These are phyloP conservation scores for Yoshiicerus persimilis DNA, from an alignment of 1,140 invertebrate species.

Conservation along the genomic window DNA sequence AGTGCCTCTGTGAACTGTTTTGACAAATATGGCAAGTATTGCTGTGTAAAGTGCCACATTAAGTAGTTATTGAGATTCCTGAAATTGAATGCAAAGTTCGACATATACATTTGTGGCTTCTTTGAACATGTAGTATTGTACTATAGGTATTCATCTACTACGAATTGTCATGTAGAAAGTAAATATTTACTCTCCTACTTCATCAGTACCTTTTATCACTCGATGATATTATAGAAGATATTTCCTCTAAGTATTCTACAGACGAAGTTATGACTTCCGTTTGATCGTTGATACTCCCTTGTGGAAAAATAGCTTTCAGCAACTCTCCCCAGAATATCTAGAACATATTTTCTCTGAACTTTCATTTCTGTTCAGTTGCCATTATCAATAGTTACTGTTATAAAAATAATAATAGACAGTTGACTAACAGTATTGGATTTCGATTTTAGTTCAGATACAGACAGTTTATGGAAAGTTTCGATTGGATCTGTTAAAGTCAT, in stretches of 20 bases:
- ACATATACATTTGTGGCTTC: too few species aligned
- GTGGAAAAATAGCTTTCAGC: conserved; percentile 60
- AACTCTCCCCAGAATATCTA: conserved; percentile 62
- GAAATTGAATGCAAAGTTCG: conserved; percentile 39
- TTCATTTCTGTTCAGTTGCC: too few species aligned
- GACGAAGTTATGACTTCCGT: conserved; percentile 61
- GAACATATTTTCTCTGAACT: conserved; percentile 33
- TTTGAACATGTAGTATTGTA: too few species aligned
- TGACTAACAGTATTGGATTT: conserved; percentile 56
- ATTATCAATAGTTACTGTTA: too few species aligned
- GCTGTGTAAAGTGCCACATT: conserved; percentile 62
- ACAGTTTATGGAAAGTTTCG: conserved; percentile 53
- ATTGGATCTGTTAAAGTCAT: conserved; percentile 53
- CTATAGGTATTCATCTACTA: too few species aligned
- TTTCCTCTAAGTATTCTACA: conserved; percentile 58
- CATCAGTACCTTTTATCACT: conserved; percentile 58
- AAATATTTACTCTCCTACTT: too few species aligned
- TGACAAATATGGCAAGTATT: conserved; percentile 63
- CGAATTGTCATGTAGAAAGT: too few species aligned
- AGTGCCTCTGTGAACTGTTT: conserved; percentile 59
- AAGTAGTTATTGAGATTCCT: conserved; percentile 65
- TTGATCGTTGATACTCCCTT: conserved; percentile 57
- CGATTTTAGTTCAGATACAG: conserved; percentile 55
- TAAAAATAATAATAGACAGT: too few species aligned
- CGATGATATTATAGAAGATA: conserved; percentile 61